Conservation (phyloP, 2,888 invertebrate species). For the Tiliacea citrago region DNA sequence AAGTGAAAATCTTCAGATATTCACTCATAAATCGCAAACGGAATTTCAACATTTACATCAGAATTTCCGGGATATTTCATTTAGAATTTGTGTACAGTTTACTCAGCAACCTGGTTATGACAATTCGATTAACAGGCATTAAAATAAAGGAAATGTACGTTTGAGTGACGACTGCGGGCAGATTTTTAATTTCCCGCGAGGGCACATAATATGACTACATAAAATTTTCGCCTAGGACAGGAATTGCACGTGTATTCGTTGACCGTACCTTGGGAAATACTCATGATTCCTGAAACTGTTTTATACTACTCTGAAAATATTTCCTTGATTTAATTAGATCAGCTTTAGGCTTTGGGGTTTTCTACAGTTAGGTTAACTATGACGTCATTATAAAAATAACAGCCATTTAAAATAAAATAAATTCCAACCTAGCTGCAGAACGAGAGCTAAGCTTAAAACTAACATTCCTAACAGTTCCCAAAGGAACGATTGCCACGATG, state of each 20-base stretch:
- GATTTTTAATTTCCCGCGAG: slow-evolving; percentile 74
- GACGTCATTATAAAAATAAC: slow-evolving; percentile 3
- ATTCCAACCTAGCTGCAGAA: neutral
- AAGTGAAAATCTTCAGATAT: neutral
- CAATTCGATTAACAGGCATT: slow-evolving; percentile 56
- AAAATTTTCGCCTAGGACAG: slow-evolving; percentile 66
- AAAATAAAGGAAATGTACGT: slow-evolving; percentile 62
- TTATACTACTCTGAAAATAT: neutral
- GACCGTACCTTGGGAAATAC: slow-evolving; percentile 26
- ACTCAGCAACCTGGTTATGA: slow-evolving; percentile 15
- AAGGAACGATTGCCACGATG: slow-evolving; percentile 15
- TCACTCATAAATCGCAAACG: slow-evolving; percentile 4
- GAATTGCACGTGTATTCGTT: slow-evolving; percentile 33
- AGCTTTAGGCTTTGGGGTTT: neutral
- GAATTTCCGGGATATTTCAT: slow-evolving; percentile 21
- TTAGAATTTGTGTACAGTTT: slow-evolving; percentile 4
- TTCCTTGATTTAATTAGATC: too few relatives aligned
- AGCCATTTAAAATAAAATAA: slow-evolving; percentile 22
- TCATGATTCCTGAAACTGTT: neutral
- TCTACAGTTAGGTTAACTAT: neutral
- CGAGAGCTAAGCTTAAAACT: neutral
- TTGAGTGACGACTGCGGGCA: slow-evolving; percentile 57
- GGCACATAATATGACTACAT: slow-evolving; percentile 48
- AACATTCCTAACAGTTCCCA: slow-evolving; percentile 12
- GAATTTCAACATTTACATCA: neutral